phyloP scores from a whole-genome alignment of 2,113 vertebrate genomes.

The Gasterosteus aculeatus region DNA sequence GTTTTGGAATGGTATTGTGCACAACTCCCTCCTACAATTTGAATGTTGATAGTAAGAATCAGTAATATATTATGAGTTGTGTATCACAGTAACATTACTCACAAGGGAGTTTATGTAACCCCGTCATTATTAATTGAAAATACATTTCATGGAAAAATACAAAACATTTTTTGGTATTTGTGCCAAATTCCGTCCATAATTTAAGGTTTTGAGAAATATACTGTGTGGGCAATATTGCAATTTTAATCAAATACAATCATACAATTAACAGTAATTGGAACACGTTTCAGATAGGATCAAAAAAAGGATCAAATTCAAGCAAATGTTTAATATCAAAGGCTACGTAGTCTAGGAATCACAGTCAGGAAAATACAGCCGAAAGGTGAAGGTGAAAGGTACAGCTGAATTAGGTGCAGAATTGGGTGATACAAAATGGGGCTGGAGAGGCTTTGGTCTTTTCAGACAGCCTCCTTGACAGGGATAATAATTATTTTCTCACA shows the following conservation, averaged over 20 bases:
- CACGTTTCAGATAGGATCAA: neutral
- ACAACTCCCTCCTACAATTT: neutral
- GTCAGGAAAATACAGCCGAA: conserved; percentile 41
- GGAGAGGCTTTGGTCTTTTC: conserved; percentile 72
- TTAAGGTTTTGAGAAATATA: conserved; percentile 12
- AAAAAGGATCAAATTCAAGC: conserved; percentile 37
- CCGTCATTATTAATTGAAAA: neutral
- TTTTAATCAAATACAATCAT: neutral
- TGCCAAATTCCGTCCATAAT: neutral
- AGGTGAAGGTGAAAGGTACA: conserved; percentile 2
- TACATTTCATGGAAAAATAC: neutral
- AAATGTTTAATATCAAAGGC: conserved; percentile 37
- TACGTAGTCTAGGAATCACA: conserved; percentile 54
- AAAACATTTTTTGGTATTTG: neutral
- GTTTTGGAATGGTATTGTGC: neutral
- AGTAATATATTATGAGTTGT: neutral
- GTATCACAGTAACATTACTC: neutral
- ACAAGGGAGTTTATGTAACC: neutral
- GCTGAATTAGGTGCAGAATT: conserved; percentile 65
- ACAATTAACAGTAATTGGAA: neutral
- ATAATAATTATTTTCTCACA: conserved; percentile 33
- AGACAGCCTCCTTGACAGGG: conserved; percentile 62
- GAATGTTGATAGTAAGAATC: neutral
- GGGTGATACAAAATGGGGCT: conserved; percentile 67
- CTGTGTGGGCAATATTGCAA: neutral